These are phyloP conservation scores for Melipona quadrifasciata DNA, from an alignment of 1,140 invertebrate genomes.

Conservation along the genomic window DNA sequence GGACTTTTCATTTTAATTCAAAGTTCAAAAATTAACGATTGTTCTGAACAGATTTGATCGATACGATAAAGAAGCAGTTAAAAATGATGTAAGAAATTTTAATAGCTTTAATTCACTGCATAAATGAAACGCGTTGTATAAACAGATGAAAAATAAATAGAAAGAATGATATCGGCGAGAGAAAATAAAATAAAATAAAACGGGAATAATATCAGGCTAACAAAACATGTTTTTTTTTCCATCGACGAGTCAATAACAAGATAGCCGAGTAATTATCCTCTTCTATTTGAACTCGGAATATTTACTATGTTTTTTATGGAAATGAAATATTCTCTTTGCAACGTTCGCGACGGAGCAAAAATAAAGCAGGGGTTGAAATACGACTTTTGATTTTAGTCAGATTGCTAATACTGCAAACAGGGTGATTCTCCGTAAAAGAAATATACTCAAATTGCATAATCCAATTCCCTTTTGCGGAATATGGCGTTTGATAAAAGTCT, in stretches of 20 bases:
- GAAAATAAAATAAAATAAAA: too few relatives aligned
- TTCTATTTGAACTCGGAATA: neutral
- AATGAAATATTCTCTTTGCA: conserved; percentile 3
- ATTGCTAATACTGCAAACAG: neutral
- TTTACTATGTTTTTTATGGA: neutral
- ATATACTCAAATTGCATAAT: neutral
- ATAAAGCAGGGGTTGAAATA: conserved; percentile 31
- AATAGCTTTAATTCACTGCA: too few relatives aligned
- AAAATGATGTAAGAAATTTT: too few relatives aligned
- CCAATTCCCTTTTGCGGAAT: too few relatives aligned
- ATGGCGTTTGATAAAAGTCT: neutral
- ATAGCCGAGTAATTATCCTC: neutral
- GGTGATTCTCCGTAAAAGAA: neutral
- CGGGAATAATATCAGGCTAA: neutral
- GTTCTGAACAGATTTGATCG: too few relatives aligned
- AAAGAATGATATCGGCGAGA: too few relatives aligned
- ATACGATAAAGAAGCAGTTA: too few relatives aligned
- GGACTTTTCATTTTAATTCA: too few relatives aligned
- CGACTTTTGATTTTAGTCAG: neutral
- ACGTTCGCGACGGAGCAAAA: neutral
- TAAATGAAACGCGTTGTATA: too few relatives aligned
- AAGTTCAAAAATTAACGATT: too few relatives aligned
- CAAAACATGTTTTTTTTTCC: neutral
- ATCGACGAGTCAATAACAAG: neutral
- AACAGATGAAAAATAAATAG: too few relatives aligned